Percentiles rank a stretch among this genome's conserved stretches.
phyloP scores from a whole-genome alignment of 2,888 invertebrate species.

The Cephalotes varians region DNA sequence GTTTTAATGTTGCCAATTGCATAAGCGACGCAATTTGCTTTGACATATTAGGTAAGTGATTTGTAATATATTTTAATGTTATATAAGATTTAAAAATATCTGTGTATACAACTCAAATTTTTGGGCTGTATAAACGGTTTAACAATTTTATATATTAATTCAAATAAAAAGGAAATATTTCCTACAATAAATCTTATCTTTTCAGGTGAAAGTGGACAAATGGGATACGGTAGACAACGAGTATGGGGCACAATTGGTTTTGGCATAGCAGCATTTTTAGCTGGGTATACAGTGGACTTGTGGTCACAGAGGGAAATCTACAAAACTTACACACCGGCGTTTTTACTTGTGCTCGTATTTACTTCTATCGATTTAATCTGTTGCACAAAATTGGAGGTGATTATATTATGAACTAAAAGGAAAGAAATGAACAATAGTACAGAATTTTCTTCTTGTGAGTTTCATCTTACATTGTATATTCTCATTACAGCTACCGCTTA shows the following conservation, averaged over 20 bases:
- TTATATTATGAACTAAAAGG: conserved; percentile 13
- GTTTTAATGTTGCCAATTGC: conserved; percentile 94
- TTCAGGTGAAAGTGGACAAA: conserved; percentile 90
- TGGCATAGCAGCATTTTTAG: conserved; percentile 90
- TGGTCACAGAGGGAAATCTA: conserved; percentile 87
- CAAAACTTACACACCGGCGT: conserved; percentile 91
- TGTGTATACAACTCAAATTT: conserved; percentile 7
- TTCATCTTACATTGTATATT: background rate
- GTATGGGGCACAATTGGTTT: conserved; percentile 95
- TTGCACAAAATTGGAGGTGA: conserved; percentile 89
- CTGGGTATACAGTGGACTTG: conserved; percentile 90
- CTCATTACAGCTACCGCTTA: conserved; percentile 89
- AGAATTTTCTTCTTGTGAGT: background rate
- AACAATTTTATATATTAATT: background rate
- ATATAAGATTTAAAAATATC: background rate
- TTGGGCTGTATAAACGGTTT: conserved; percentile 3
- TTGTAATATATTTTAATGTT: background rate
- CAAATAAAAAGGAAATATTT: background rate
- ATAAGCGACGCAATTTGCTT: conserved; percentile 97
- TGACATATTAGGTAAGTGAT: conserved; percentile 90
- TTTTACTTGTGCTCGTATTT: conserved; percentile 89
- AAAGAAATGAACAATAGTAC: background rate
- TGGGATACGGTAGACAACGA: conserved; percentile 92
- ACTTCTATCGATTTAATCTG: conserved; percentile 89
- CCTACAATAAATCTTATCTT: conserved; percentile 45